Percentiles rank a stretch among this genome's conserved stretches.
These are phyloP conservation scores for Lagopus leucura DNA, from an alignment of 2,113 vertebrate genomes.

Conservation along the genomic window DNA sequence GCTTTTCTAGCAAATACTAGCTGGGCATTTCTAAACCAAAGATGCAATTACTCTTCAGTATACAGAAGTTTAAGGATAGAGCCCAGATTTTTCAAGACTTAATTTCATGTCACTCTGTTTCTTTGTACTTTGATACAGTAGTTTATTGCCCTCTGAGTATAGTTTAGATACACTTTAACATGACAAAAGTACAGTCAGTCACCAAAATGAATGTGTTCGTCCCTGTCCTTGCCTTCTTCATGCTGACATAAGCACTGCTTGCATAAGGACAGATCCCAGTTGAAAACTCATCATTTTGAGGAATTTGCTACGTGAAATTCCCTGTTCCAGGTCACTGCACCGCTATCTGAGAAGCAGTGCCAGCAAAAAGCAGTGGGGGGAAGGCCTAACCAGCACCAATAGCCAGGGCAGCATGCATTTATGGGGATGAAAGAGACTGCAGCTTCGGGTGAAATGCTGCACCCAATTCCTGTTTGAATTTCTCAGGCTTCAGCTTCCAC, in stretches of 20 bases:
- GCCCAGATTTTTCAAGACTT: neutral
- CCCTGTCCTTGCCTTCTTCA: neutral
- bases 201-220: neutral
- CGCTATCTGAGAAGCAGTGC: neutral
- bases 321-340: neutral
- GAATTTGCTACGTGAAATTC: neutral
- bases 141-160: neutral
- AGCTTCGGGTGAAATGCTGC: neutral
- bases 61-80: neutral
- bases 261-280: neutral
- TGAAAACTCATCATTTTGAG: neutral
- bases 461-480: neutral
- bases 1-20: neutral
- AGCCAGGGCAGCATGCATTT: neutral
- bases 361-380: neutral
- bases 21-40: neutral
- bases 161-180: neutral
- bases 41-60: neutral
- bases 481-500: neutral
- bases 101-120: neutral
- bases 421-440: neutral
- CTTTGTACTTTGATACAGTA: neutral
- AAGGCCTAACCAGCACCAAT: neutral
- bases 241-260: neutral
- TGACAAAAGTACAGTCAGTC: neutral